Evolutionary conservation across 1,140 invertebrate genomes (phyloP).

Genomic region (Drosophila kanapiae): DNA sequence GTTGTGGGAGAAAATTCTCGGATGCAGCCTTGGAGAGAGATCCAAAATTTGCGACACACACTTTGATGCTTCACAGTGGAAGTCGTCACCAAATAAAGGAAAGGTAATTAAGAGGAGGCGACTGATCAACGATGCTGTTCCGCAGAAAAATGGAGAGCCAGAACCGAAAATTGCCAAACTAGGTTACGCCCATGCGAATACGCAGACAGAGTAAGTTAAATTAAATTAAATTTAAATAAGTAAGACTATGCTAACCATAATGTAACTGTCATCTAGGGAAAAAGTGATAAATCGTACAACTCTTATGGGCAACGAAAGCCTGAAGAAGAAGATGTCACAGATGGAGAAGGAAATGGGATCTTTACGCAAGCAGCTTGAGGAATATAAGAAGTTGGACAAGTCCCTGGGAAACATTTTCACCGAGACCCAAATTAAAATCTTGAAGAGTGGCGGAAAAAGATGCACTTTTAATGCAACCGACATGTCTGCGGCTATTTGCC

Average conservation of each 20-base stretch:
- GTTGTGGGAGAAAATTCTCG: constrained; percentile 17
- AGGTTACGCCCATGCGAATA: constrained; percentile 1
- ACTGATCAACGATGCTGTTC: constrained; percentile 11
- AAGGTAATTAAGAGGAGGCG: constrained; percentile 5
- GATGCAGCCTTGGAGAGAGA: constrained; percentile 9
- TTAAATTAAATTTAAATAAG: too few relatives aligned
- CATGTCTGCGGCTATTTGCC: constrained; percentile 27
- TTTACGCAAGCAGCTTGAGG: constrained; percentile 12
- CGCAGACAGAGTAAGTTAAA: constrained; percentile 41
- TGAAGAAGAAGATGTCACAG: constrained; percentile 1
- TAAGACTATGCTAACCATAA: background rate
- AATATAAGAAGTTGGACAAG: constrained; percentile 14
- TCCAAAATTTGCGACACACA: constrained; percentile 21
- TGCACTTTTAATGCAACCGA: constrained; percentile 13
- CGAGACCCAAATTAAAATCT: constrained; percentile 17
- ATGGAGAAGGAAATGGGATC: constrained; percentile 10
- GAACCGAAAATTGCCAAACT: background rate
- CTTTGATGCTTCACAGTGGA: constrained; percentile 19
- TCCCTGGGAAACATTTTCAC: constrained; percentile 17
- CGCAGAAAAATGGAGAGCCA: background rate
- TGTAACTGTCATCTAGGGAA: background rate
- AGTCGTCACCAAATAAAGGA: background rate
- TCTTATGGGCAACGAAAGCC: background rate
- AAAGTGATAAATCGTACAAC: background rate
- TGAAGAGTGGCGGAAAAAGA: constrained; percentile 28